Evolutionary conservation across 2,113 vertebrate genomes (phyloP).

Genomic region (Lycocorax pyrrhopterus): DNA sequence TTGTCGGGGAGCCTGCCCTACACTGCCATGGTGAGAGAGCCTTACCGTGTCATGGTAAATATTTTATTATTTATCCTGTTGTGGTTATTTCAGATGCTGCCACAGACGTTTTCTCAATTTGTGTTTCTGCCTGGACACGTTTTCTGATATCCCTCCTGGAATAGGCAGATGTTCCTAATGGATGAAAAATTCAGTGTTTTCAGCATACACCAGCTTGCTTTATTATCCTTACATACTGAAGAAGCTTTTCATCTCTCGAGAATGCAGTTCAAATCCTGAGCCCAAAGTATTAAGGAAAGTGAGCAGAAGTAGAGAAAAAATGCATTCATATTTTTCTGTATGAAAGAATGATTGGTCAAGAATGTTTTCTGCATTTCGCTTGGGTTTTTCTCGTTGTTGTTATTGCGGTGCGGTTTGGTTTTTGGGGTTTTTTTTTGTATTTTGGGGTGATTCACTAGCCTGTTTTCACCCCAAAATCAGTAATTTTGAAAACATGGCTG

Average conservation of each 20-base stretch:
- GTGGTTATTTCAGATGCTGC: conserved; percentile 23
- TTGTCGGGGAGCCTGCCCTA: neutral
- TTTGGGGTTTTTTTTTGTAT: neutral
- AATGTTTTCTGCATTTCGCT: neutral
- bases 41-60: conserved; percentile 38
- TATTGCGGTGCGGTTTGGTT: neutral
- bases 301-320: neutral
- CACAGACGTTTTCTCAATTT: conserved; percentile 3
- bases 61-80: conserved; percentile 48
- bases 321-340: neutral
- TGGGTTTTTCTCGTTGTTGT: neutral
- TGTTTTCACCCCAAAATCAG: neutral
- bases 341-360: neutral
- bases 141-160: conserved; percentile 35
- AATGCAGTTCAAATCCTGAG: neutral
- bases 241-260: neutral
- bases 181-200: conserved; percentile 1
- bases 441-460: neutral
- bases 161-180: conserved; percentile 53
- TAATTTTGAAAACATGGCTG: neutral
- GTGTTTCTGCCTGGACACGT: conserved; percentile 4
- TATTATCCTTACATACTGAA: neutral
- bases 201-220: neutral
- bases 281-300: neutral
- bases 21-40: conserved; percentile 6